Evolutionary conservation across 1,140 invertebrate species (phyloP).

Genomic region (Drepana arcuata): DNA sequence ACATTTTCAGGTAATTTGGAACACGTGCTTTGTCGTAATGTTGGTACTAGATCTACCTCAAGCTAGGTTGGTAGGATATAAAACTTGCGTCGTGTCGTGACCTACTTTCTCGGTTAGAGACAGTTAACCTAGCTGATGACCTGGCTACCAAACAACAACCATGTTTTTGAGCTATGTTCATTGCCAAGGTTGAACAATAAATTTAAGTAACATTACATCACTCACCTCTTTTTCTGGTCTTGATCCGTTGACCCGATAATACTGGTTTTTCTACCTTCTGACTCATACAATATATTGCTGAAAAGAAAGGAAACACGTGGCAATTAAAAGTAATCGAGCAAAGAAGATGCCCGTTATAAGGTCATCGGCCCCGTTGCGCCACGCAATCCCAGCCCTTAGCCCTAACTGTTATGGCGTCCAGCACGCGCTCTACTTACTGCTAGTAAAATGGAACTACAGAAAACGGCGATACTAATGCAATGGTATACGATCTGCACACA

Average conservation of each 20-base stretch:
- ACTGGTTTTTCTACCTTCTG: conserved; percentile 99
- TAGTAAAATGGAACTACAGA: conserved; percentile 18
- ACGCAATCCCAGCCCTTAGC: conserved; percentile 20
- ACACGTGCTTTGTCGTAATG: too few relatives aligned
- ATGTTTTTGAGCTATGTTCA: too few relatives aligned
- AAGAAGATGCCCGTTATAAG: conserved; percentile 30
- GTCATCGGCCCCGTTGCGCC: conserved; percentile 47
- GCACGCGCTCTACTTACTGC: conserved; percentile 32
- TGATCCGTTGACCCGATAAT: conserved; percentile 99
- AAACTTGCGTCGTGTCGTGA: too few relatives aligned
- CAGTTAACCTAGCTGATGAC: too few relatives aligned
- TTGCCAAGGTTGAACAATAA: too few relatives aligned
- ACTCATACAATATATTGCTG: conserved; percentile 99
- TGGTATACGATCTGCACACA: conserved; percentile 19
- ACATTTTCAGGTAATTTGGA: too few relatives aligned
- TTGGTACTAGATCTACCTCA: too few relatives aligned
- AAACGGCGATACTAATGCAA: conserved; percentile 12
- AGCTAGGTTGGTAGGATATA: too few relatives aligned
- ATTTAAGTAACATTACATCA: too few relatives aligned
- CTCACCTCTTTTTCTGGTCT: conserved; percentile 99
- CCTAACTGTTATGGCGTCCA: conserved; percentile 29
- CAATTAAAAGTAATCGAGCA: conserved; percentile 48
- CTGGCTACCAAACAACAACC: too few relatives aligned
- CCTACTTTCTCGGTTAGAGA: too few relatives aligned
- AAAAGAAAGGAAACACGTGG: conserved; percentile 74